Percentiles rank a stretch among this genome's conserved stretches.
Evolutionary conservation across 1,140 invertebrate species (phyloP).

Genomic region (Lamellibrachia luymesi): DNA sequence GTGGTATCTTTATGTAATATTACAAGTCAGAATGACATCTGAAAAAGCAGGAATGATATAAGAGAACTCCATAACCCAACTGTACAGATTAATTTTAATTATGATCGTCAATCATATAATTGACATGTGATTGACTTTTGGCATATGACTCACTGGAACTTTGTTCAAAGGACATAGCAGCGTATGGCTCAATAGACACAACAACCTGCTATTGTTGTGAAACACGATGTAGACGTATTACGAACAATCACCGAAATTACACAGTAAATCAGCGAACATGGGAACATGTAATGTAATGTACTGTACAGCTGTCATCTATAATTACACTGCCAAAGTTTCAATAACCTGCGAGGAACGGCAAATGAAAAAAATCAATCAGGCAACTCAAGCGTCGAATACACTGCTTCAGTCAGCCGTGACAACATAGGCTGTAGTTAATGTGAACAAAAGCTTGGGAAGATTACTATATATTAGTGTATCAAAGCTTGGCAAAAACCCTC

Average conservation of each 20-base stretch:
- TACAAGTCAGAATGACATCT: background rate
- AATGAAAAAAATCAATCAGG: background rate
- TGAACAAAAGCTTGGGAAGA: background rate
- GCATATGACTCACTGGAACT: background rate
- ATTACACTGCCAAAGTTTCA: background rate
- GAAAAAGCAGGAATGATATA: background rate
- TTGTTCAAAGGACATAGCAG: background rate
- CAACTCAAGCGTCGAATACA: background rate
- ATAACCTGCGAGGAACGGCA: background rate
- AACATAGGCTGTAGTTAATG: background rate
- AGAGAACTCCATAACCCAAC: background rate
- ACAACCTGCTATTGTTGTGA: background rate
- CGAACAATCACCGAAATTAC: background rate
- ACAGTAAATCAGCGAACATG: background rate
- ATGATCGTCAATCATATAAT: background rate
- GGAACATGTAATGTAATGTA: background rate
- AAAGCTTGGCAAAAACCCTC: background rate
- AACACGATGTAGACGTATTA: background rate
- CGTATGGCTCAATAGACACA: background rate
- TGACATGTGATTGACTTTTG: background rate
- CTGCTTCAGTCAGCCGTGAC: background rate
- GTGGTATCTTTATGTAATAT: background rate
- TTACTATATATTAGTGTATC: background rate
- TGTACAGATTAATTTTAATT: background rate
- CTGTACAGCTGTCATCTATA: background rate